A percentile compares a stretch with the other conserved stretches of the same genome.
phyloP scores from a whole-genome alignment of 2,113 vertebrate species.

The Pyrgilauda ruficollis region DNA sequence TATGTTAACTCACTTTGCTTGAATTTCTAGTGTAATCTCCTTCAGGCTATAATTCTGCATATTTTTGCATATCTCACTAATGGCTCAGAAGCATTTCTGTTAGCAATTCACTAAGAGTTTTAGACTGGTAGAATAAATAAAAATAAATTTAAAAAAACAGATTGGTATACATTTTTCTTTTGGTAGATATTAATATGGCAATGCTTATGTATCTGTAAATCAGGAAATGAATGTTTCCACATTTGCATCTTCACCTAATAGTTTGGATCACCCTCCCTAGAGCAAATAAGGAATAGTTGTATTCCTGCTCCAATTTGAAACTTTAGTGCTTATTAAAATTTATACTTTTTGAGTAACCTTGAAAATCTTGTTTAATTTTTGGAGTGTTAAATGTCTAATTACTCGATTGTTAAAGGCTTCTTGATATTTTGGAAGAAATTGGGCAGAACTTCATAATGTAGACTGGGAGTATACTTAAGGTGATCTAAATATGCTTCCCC shows the following conservation, averaged over 20 bases:
- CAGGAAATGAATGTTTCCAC: not conserved
- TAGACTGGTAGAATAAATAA: not conserved
- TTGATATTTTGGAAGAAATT: not conserved
- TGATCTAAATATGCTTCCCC: not conserved
- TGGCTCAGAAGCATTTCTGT: conserved; percentile 44
- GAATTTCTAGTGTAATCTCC: conserved; percentile 63
- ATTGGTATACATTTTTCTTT: not conserved
- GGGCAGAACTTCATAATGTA: not conserved
- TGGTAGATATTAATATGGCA: conserved; percentile 24
- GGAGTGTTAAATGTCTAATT: not conserved
- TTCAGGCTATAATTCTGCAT: conserved; percentile 67
- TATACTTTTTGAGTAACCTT: not conserved
- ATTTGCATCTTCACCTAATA: not conserved
- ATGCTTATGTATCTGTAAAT: not conserved
- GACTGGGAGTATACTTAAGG: not conserved
- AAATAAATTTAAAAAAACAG: not conserved
- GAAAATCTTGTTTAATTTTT: not conserved
- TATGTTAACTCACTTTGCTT: conserved; percentile 57
- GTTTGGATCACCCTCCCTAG: not conserved
- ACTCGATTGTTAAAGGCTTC: not conserved
- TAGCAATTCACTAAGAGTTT: conserved; percentile 15
- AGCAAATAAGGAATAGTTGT: not conserved
- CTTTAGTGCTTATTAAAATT: not conserved
- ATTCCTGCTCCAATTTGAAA: not conserved
- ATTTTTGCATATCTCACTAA: conserved; percentile 67